These are phyloP conservation scores for Sycobia sp. DNA, from an alignment of 1,140 invertebrate genomes.

Conservation along the genomic window DNA sequence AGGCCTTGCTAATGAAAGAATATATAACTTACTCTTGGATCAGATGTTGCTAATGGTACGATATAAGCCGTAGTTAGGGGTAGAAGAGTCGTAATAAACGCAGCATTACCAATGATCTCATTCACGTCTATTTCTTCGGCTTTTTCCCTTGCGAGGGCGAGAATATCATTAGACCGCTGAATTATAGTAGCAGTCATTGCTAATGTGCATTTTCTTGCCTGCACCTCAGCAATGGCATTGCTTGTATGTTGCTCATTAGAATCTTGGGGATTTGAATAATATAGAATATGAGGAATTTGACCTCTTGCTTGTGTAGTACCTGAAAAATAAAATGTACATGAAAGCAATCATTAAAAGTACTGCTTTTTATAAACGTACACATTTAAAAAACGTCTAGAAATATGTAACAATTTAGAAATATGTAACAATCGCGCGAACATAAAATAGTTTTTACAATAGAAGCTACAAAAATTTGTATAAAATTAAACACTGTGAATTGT, in stretches of 20 bases:
- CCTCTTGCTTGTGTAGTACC: constrained; percentile 85
- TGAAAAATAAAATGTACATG: constrained; percentile 34
- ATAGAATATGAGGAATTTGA: constrained; percentile 93
- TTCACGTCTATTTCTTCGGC: constrained; percentile 64
- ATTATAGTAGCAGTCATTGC: constrained; percentile 75
- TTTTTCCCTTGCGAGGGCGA: constrained; percentile 72
- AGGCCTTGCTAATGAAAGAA: too few relatives aligned
- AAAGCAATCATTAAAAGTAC: too few relatives aligned
- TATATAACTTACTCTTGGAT: constrained; percentile 75
- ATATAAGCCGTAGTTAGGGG: constrained; percentile 82
- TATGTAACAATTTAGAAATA: too few relatives aligned
- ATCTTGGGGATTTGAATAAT: constrained; percentile 72
- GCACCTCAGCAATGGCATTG: constrained; percentile 71
- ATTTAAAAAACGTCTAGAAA: too few relatives aligned
- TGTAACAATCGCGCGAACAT: constrained; percentile 17
- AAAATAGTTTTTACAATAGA: too few relatives aligned
- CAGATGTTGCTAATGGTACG: constrained; percentile 78
- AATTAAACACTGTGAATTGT: too few relatives aligned
- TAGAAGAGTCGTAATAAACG: constrained; percentile 76
- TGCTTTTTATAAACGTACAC: too few relatives aligned
- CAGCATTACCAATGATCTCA: constrained; percentile 65
- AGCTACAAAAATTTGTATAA: too few relatives aligned
- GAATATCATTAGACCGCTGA: constrained; percentile 73
- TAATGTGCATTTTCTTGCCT: constrained; percentile 75
- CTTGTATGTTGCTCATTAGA: constrained; percentile 70